Evolutionary conservation across 35 echinoderm and acorn worm genomes (phyloP).

Genomic region (Lytechinus pictus): DNA sequence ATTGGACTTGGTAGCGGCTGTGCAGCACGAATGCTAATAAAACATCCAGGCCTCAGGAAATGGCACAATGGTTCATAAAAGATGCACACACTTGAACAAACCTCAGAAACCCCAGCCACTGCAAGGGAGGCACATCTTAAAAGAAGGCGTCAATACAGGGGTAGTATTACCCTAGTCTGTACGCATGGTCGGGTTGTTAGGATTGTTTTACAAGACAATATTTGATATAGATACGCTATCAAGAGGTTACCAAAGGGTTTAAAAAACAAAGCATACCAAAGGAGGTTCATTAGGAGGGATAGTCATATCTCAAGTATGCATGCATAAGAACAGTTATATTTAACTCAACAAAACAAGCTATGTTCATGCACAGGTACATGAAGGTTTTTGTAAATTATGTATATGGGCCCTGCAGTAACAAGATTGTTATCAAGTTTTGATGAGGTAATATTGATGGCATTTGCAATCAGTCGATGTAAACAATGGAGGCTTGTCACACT

Average conservation of each 20-base stretch:
- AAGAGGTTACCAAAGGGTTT: neutral
- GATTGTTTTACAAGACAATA: slow-evolving; percentile 22
- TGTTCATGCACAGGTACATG: neutral
- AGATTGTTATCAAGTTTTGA: neutral
- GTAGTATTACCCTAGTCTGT: neutral
- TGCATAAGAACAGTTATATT: neutral
- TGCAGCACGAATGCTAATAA: slow-evolving; percentile 11
- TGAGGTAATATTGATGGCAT: neutral
- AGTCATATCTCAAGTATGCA: neutral
- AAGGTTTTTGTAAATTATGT: neutral
- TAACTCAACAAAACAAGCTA: neutral
- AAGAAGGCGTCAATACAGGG: neutral
- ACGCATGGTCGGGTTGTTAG: slow-evolving; percentile 1
- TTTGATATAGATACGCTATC: slow-evolving; percentile 53
- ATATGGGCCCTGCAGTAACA: neutral
- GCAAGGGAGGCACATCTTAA: slow-evolving; percentile 15
- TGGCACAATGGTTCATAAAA: slow-evolving; percentile 3
- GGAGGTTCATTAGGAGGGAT: neutral
- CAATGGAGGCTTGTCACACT: neutral
- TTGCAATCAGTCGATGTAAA: neutral
- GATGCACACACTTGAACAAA: neutral
- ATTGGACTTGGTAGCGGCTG: neutral
- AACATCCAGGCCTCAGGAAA: neutral
- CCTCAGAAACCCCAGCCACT: neutral
- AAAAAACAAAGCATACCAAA: neutral